Percentiles rank a stretch among this genome's conserved stretches.
Conservation (phyloP, 2,797 vertebrate genomes). For the Bucorvus abyssinicus region DNA sequence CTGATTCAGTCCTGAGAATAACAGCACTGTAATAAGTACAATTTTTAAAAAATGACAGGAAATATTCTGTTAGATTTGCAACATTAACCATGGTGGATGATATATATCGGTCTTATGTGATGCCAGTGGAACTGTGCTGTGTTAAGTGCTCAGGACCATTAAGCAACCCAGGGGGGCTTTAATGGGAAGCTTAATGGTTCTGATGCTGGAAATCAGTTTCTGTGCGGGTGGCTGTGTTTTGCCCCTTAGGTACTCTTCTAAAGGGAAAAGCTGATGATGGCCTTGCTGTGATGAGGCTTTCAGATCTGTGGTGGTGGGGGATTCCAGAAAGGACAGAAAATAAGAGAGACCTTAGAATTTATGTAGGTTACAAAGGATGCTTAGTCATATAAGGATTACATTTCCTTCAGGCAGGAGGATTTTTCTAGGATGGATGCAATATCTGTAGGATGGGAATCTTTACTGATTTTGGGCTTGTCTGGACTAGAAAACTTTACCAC, state of each 20-base stretch:
- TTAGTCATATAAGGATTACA: background rate
- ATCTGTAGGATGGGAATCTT: background rate
- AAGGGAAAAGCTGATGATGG: background rate
- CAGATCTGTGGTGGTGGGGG: background rate
- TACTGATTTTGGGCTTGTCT: background rate
- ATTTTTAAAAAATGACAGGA: background rate
- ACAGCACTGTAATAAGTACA: background rate
- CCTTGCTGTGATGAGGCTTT: background rate
- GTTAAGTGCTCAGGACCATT: conserved; percentile 7
- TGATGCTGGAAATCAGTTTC: conserved; percentile 15
- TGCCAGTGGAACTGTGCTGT: background rate
- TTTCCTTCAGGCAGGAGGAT: background rate
- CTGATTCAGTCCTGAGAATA: background rate
- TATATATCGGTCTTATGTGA: background rate
- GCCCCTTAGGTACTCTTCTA: background rate
- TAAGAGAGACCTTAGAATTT: background rate
- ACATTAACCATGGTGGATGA: background rate
- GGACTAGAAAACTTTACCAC: background rate
- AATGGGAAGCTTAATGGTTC: conserved; percentile 13
- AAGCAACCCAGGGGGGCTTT: background rate
- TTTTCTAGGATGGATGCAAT: background rate
- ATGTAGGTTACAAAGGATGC: background rate
- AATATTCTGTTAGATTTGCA: conserved; percentile 31
- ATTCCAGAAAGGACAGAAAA: conserved; percentile 4
- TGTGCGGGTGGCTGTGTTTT: conserved; percentile 9